phyloP scores from a whole-genome alignment of 2,888 invertebrate species.

The Euzetes globulus region DNA sequence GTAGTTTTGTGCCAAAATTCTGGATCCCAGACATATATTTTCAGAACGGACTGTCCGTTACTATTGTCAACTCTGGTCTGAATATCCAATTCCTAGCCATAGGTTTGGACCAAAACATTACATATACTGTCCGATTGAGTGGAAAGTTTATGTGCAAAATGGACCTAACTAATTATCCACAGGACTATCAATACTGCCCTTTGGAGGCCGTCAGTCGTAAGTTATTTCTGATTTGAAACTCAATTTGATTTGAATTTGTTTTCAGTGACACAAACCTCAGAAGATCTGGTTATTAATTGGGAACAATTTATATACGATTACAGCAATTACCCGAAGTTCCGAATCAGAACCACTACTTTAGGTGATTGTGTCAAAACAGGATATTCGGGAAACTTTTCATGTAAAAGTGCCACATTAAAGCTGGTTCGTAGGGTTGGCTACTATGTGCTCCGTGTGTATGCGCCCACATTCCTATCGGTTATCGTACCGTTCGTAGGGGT shows the following conservation, averaged over 20 bases:
- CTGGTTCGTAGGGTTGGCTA: conserved; percentile 33
- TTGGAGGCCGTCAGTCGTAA: conserved; percentile 32
- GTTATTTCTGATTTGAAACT: background rate
- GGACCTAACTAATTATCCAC: conserved; percentile 35
- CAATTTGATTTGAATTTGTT: background rate
- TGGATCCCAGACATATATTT: conserved; percentile 36
- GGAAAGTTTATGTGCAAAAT: conserved; percentile 31
- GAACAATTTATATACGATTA: background rate
- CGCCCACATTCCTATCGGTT: conserved; percentile 34
- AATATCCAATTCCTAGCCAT: conserved; percentile 21
- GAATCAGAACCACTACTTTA: conserved; percentile 1
- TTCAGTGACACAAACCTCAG: conserved; percentile 18
- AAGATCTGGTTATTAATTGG: background rate
- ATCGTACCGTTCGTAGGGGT: conserved; percentile 33
- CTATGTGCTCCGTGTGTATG: conserved; percentile 35
- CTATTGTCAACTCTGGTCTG: conserved; percentile 25
- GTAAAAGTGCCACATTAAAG: conserved; percentile 26
- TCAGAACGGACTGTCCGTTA: conserved; percentile 23
- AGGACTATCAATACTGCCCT: conserved; percentile 36
- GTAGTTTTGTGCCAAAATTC: conserved; percentile 6
- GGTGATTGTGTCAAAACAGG: background rate
- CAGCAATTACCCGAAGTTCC: conserved; percentile 32
- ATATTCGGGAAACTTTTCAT: conserved; percentile 16
- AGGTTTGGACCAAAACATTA: background rate
- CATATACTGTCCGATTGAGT: conserved; percentile 17